Evolutionary conservation across 2,888 invertebrate species (phyloP), one percentile per base, ranked within the genome.

Genomic region (Drosophila ochracea): DNA sequence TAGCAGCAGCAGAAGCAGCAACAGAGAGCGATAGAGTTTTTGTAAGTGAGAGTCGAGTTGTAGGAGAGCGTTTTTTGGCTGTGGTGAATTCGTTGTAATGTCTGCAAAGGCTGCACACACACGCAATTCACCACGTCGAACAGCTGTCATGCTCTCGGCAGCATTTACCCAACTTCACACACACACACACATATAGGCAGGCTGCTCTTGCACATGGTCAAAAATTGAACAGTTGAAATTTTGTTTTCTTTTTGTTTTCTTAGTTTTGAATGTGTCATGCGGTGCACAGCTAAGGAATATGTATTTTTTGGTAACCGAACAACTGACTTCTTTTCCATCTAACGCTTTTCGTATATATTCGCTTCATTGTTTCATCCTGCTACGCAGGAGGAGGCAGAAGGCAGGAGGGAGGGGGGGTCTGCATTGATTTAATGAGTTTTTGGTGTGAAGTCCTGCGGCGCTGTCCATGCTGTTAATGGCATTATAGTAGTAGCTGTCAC

Each of bases 371-470:
- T 68, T 67, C 57, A 57, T 37, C 13, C 50, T 53, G 43, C 50
- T 59, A 31, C 41, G 50, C 35, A 50, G 52, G 16, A 47, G 47
- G 59, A 9, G 33, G 33, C 33, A 25, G 37, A 41, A 9, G 54
- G 41, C 7, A 3, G 43, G 10, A 16, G 53, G 54, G 52, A 37
- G 13, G 60, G 30, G 58, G n/a, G 58, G 64, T 21, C 28, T 41
- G 73, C 77, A 68, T 69, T 76, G 86, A 88, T 88, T 85, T 88
- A 85, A 88, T 85, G 89, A 88, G 89, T 88, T 84, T 83, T 88
- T 69, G 80, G 84, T 80, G 85, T 82, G 82, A 89, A 86, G 76
- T 78, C 85, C 85, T 80, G 89, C 68, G 82, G 85, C 62, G 85
- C 73, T 78, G 83, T 54, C 83, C 80, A 77, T 82, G 80, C 72